Conservation (phyloP, 2,888 invertebrate genomes). For the Ellobium chinense region DNA sequence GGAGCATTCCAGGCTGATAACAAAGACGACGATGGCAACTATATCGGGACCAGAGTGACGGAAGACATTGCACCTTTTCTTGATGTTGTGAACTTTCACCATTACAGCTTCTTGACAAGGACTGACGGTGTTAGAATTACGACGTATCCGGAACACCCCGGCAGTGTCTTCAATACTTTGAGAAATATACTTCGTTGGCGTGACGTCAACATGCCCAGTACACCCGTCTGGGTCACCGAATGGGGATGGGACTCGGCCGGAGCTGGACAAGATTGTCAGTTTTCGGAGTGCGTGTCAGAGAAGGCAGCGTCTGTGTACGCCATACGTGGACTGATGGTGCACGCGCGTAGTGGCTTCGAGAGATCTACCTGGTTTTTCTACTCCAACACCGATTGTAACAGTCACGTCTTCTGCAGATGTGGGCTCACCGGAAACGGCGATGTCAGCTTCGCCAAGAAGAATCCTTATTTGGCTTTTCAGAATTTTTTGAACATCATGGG, state of each 20-base stretch:
- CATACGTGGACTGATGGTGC: slow-evolving; percentile 58
- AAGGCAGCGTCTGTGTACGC: slow-evolving; percentile 61
- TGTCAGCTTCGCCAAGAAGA: slow-evolving; percentile 57
- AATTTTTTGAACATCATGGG: slow-evolving; percentile 55
- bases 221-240: slow-evolving; percentile 65
- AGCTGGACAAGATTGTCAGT: slow-evolving; percentile 55
- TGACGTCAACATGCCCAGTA: slow-evolving; percentile 57
- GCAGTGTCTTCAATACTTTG: slow-evolving; percentile 44
- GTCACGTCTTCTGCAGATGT: slow-evolving; percentile 62
- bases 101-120: slow-evolving; percentile 59
- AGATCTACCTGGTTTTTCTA: slow-evolving; percentile 64
- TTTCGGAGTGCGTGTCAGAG: slow-evolving; percentile 62
- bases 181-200: slow-evolving; percentile 60
- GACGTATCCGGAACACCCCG: slow-evolving; percentile 61
- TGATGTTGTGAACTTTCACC: slow-evolving; percentile 61
- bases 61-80: slow-evolving; percentile 51
- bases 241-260: slow-evolving; percentile 68
- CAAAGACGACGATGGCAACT: slow-evolving; percentile 54
- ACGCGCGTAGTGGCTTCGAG: slow-evolving; percentile 54
- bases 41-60: slow-evolving; percentile 63
- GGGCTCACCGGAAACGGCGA: slow-evolving; percentile 56
- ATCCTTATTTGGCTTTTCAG: slow-evolving; percentile 57
- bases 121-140: slow-evolving; percentile 55
- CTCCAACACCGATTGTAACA: slow-evolving; percentile 54
- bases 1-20: slow-evolving; percentile 66